Evolutionary conservation across 2,888 invertebrate species (phyloP).

Genomic region (Cerastis rubricosa): DNA sequence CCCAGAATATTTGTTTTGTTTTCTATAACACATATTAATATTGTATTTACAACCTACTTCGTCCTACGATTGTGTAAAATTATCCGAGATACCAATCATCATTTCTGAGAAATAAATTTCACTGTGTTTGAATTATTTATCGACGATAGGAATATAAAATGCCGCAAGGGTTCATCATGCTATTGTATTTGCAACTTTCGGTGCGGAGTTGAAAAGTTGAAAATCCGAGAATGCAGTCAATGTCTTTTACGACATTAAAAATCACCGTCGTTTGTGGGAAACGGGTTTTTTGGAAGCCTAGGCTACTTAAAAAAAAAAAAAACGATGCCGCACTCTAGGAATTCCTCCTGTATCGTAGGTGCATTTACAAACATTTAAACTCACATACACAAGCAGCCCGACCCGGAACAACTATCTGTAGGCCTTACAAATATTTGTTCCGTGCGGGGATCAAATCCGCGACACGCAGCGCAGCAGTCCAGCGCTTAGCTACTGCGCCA

Average conservation of each 20-base stretch:
- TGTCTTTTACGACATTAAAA: too few relatives aligned
- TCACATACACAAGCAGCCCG: too few relatives aligned
- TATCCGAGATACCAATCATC: not conserved
- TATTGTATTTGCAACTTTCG: not conserved
- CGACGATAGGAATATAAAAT: not conserved
- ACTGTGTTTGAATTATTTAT: not conserved
- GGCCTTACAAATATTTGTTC: too few relatives aligned
- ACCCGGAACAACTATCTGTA: too few relatives aligned
- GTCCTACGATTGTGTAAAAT: not conserved
- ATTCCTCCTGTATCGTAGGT: too few relatives aligned
- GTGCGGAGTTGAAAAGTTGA: not conserved
- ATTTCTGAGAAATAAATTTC: conserved; percentile 1
- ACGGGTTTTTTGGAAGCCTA: not conserved
- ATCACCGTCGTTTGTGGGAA: not conserved
- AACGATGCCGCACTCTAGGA: too few relatives aligned
- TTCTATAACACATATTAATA: not conserved
- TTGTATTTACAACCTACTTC: conserved; percentile 31
- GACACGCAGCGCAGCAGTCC: too few relatives aligned
- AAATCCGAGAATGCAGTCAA: not conserved
- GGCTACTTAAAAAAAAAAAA: too few relatives aligned
- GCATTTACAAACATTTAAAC: too few relatives aligned
- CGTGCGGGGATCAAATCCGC: too few relatives aligned
- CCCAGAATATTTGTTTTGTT: not conserved
- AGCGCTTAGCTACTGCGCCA: too few relatives aligned
- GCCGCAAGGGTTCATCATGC: not conserved